These are phyloP conservation scores for Gallinago paraguaiae DNA, from an alignment of 2,113 vertebrate genomes.

Conservation along the genomic window DNA sequence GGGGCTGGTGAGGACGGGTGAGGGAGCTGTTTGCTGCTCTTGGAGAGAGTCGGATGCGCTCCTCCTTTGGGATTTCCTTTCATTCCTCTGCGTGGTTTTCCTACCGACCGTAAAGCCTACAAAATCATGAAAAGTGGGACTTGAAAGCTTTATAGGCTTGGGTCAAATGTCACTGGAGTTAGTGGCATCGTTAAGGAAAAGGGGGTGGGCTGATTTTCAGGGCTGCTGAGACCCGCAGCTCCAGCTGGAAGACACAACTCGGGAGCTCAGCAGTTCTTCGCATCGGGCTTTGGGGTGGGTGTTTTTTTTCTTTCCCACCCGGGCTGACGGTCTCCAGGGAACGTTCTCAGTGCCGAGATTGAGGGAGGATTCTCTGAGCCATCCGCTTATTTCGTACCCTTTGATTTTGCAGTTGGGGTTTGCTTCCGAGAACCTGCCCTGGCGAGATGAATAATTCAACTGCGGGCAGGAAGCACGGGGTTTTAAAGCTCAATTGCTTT, in stretches of 20 bases:
- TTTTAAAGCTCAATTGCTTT: neutral
- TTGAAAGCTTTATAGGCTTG: neutral
- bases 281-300: neutral
- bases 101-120: neutral
- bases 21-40: neutral
- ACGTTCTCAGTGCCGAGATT: neutral
- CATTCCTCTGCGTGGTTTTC: neutral
- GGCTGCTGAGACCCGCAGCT: neutral
- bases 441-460: neutral
- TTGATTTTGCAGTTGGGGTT: neutral
- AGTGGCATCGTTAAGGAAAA: neutral
- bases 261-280: neutral
- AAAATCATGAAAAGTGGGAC: neutral
- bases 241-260: neutral
- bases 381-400: neutral
- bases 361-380: neutral
- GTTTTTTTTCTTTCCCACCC: fast-evolving
- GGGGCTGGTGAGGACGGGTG: neutral
- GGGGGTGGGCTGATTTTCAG: neutral
- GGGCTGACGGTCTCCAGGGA: neutral
- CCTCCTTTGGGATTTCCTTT: neutral
- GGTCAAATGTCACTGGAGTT: neutral
- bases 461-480: neutral
- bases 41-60: neutral
- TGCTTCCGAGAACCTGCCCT: neutral